Conservation (phyloP, 2,888 invertebrate genomes). For the Rhaphigaster nebulosa region DNA sequence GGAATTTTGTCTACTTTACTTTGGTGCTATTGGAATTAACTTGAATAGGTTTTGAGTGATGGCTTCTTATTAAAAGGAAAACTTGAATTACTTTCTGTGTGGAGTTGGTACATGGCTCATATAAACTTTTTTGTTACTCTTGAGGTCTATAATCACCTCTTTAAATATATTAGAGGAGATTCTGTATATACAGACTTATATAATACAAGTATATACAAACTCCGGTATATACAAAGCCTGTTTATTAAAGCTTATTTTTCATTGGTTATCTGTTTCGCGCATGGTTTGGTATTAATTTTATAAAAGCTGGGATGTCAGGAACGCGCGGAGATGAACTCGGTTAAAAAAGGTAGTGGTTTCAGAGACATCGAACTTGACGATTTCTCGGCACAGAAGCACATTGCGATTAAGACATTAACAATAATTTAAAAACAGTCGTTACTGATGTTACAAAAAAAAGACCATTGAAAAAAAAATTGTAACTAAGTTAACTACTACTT, state of each 20-base stretch:
- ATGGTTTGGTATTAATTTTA: neutral
- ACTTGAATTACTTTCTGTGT: too few relatives aligned
- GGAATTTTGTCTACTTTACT: too few relatives aligned
- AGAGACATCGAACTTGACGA: neutral
- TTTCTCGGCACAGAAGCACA: neutral
- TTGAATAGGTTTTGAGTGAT: too few relatives aligned
- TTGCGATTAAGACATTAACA: neutral
- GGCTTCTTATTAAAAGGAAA: too few relatives aligned
- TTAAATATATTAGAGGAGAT: too few relatives aligned
- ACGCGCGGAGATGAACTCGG: neutral
- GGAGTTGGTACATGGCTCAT: too few relatives aligned
- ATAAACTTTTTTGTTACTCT: too few relatives aligned
- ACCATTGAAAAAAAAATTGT: neutral
- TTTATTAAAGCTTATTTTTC: neutral
- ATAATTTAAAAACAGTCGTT: neutral
- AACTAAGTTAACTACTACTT: too few relatives aligned
- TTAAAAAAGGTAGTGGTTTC: neutral
- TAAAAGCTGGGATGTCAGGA: neutral
- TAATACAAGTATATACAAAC: neutral
- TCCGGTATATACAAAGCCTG: neutral
- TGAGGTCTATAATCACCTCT: too few relatives aligned
- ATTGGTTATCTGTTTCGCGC: neutral
- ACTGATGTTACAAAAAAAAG: neutral
- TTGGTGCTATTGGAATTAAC: too few relatives aligned
- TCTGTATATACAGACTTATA: too few relatives aligned